phyloP scores from a whole-genome alignment of 1,140 invertebrate species.

The Diorhabda sublineata region DNA sequence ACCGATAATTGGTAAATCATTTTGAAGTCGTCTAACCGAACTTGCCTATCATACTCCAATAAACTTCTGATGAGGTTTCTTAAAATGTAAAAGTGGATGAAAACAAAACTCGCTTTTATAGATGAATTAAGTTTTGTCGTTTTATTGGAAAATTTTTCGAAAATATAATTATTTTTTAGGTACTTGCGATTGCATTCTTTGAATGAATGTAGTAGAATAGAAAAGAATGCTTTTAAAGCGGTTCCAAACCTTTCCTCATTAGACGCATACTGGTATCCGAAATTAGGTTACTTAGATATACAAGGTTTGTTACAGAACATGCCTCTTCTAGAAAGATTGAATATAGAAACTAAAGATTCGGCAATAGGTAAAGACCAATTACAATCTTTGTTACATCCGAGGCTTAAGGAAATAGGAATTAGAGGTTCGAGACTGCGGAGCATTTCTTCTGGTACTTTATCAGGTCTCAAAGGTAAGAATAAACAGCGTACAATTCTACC shows the following conservation, averaged over 20 bases:
- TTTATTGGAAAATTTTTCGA: too few relatives aligned
- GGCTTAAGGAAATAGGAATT: slow-evolving; percentile 69
- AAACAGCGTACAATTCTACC: too few relatives aligned
- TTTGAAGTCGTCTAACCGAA: too few relatives aligned
- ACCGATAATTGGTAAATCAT: too few relatives aligned
- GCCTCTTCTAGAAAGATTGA: slow-evolving; percentile 64
- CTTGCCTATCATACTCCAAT: too few relatives aligned
- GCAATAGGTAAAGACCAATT: slow-evolving; percentile 78
- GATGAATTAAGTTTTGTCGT: too few relatives aligned
- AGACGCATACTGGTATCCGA: slow-evolving; percentile 68
- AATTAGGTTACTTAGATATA: slow-evolving; percentile 77
- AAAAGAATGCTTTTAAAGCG: slow-evolving; percentile 75
- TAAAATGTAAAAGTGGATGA: too few relatives aligned
- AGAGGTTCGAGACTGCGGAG: slow-evolving; percentile 69
- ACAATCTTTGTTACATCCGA: slow-evolving; percentile 69
- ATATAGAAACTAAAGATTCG: slow-evolving; percentile 83
- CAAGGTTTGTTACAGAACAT: slow-evolving; percentile 72
- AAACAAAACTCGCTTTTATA: too few relatives aligned
- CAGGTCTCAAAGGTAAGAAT: slow-evolving; percentile 64
- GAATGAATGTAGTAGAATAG: slow-evolving; percentile 66
- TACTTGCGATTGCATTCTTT: slow-evolving; percentile 65
- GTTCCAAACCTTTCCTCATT: slow-evolving; percentile 66
- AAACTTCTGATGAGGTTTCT: too few relatives aligned
- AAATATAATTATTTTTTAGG: slow-evolving; percentile 46
- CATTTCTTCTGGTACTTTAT: slow-evolving; percentile 77